Percentiles rank a stretch among this genome's conserved stretches.
These are phyloP conservation scores for Machaerirhynchus nigripectus DNA, from an alignment of 2,113 vertebrate genomes.

Conservation along the genomic window DNA sequence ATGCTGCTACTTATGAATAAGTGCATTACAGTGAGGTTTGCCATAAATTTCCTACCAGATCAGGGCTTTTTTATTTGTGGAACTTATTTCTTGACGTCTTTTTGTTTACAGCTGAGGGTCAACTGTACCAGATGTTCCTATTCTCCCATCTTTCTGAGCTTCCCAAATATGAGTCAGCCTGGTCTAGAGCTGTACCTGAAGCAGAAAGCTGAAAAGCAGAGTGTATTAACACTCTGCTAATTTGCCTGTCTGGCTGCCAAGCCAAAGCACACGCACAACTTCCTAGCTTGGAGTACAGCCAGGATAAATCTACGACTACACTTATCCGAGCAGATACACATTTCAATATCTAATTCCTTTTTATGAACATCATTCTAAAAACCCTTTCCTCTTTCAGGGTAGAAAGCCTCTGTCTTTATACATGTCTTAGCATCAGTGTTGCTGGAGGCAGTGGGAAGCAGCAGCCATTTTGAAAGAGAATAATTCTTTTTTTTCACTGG, in stretches of 20 bases:
- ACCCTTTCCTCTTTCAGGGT: not conserved
- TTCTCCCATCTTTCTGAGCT: not conserved
- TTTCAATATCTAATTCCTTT: slow-evolving; percentile 48
- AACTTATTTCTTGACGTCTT: not conserved
- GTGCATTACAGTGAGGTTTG: not conserved
- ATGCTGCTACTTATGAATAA: not conserved
- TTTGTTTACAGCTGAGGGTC: not conserved
- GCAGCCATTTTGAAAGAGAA: slow-evolving; percentile 13
- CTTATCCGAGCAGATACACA: not conserved
- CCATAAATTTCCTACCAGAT: not conserved
- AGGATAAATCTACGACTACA: slow-evolving; percentile 38
- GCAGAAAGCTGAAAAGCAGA: not conserved
- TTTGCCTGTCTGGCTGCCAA: not conserved
- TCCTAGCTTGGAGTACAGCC: slow-evolving; percentile 35
- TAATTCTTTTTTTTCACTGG: not conserved
- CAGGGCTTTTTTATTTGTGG: not conserved
- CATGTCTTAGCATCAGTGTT: not conserved
- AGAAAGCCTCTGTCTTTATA: not conserved
- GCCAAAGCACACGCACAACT: not conserved
- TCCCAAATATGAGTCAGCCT: not conserved
- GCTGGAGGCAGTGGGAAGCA: not conserved
- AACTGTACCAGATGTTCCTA: not conserved
- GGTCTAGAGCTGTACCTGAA: not conserved
- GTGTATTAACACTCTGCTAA: not conserved
- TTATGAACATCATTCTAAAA: not conserved